phyloP scores from a whole-genome alignment of 2,888 invertebrate species.

The Dusona sp. region DNA sequence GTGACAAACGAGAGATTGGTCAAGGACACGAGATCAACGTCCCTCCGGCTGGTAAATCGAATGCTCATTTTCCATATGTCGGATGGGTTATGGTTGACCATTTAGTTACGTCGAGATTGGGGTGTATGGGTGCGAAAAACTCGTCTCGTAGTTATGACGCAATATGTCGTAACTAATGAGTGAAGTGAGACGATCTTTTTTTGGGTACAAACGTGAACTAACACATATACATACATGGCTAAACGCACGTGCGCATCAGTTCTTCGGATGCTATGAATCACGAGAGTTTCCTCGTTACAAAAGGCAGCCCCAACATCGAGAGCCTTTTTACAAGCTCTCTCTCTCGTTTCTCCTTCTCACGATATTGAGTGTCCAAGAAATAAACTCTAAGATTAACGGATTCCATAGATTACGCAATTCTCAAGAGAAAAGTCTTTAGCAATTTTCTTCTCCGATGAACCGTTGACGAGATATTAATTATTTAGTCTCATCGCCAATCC shows the following conservation, averaged over 20 bases:
- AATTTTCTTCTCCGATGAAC: background rate
- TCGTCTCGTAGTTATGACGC: slow-evolving; percentile 17
- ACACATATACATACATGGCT: background rate
- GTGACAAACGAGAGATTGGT: slow-evolving; percentile 43
- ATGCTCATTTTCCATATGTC: slow-evolving; percentile 44
- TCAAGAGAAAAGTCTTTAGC: background rate
- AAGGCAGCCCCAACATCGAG: background rate
- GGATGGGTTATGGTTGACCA: background rate
- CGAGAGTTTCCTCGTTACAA: slow-evolving; percentile 46
- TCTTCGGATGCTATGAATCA: slow-evolving; percentile 43
- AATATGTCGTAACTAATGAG: slow-evolving; percentile 26
- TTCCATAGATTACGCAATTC: background rate
- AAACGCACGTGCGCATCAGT: background rate
- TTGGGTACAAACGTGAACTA: background rate
- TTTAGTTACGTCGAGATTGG: background rate
- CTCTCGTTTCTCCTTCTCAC: background rate
- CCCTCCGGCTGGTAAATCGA: slow-evolving; percentile 42
- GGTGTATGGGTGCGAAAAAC: slow-evolving; percentile 22
- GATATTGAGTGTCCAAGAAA: slow-evolving; percentile 1
- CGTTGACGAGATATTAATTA: background rate
- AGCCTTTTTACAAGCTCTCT: slow-evolving; percentile 4
- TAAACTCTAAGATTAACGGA: background rate
- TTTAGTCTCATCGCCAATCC: background rate
- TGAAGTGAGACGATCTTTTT: slow-evolving; percentile 28
- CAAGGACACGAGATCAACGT: slow-evolving; percentile 63